A percentile compares a stretch with the other conserved stretches of the same genome.
Evolutionary conservation across 2,113 vertebrate species (phyloP).

Genomic region (Coreoperca whiteheadi): DNA sequence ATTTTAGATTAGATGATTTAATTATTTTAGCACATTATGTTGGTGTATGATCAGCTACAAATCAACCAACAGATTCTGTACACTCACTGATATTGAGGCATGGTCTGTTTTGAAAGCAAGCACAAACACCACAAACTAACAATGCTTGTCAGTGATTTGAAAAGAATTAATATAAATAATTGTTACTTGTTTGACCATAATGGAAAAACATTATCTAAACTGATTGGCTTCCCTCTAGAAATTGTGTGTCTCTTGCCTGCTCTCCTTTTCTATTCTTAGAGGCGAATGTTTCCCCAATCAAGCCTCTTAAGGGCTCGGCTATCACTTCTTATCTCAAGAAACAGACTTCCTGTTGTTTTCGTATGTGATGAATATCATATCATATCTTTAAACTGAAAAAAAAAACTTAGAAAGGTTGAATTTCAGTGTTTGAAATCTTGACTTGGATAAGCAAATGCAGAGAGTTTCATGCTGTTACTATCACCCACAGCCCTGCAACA

Average conservation of each 20-base stretch:
- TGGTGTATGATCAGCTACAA: background rate
- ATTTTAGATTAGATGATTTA: background rate
- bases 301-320: conserved; percentile 38
- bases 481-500: too few species aligned
- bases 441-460: too few species aligned
- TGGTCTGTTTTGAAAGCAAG: background rate
- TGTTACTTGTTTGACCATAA: background rate
- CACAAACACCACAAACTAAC: background rate
- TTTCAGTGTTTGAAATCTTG: too few species aligned
- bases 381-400: too few species aligned
- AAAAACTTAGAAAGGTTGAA: too few species aligned
- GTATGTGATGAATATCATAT: background rate
- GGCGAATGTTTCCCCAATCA: conserved; percentile 66
- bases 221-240: conserved; percentile 41
- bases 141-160: background rate
- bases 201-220: background rate
- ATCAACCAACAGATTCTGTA: background rate
- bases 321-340: conserved; percentile 75
- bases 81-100: background rate
- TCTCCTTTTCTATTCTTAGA: conserved; percentile 72
- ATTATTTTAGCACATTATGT: background rate
- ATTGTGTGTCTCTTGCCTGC: conserved; percentile 44
- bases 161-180: background rate
- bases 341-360: conserved; percentile 80
- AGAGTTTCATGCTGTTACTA: too few species aligned